phyloP scores from a whole-genome alignment of 2,113 vertebrate species.

The Abramis brama region DNA sequence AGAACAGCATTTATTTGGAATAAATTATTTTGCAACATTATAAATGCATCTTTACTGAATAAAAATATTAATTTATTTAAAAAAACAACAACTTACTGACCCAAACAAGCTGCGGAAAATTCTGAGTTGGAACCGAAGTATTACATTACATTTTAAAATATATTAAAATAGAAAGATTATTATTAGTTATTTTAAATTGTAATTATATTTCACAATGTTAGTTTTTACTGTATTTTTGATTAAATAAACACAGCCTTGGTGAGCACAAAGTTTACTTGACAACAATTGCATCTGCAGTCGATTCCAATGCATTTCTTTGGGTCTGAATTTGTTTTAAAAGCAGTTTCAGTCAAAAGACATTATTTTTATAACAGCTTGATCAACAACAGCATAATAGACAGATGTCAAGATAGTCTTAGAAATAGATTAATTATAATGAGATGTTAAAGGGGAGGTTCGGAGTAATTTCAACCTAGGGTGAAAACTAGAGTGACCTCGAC shows the following conservation, averaged over 20 bases:
- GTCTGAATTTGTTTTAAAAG: neutral
- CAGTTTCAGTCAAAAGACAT: neutral
- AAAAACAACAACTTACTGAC: neutral
- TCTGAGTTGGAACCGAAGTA: neutral
- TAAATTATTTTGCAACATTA: no score
- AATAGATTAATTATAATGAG: neutral
- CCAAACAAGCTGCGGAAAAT: neutral
- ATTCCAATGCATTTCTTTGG: neutral
- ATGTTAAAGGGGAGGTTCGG: neutral
- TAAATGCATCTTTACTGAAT: neutral
- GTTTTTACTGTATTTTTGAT: neutral
- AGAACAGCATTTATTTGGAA: no score
- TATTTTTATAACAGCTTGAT: neutral
- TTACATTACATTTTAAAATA: neutral
- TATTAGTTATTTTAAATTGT: neutral
- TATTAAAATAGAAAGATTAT: neutral
- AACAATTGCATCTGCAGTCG: neutral
- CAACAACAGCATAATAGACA: neutral
- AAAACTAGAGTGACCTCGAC: no score
- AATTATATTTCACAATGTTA: neutral
- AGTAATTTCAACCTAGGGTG: no score
- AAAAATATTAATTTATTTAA: neutral
- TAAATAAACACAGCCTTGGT: neutral
- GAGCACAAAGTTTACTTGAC: no score
- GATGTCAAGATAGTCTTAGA: neutral